Evolutionary conservation across 2,888 invertebrate species (phyloP).

Genomic region (Vesta saturnalis): DNA sequence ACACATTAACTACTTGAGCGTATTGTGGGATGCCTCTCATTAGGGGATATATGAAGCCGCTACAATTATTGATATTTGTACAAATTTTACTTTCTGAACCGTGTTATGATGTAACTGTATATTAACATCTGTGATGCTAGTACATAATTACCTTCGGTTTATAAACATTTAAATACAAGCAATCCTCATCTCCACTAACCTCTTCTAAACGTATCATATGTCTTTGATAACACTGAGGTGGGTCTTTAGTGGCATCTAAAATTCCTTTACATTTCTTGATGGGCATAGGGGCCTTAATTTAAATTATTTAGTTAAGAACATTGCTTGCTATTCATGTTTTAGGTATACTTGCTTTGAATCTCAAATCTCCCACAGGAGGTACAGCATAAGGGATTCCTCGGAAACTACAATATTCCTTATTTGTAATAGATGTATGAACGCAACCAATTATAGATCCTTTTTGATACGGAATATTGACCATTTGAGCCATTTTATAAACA

Average conservation of each 20-base stretch:
- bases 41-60: not conserved
- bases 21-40: not conserved
- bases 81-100: too few species aligned
- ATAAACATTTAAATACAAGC: constrained; percentile 52
- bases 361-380: constrained; percentile 43
- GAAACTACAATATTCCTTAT: constrained; percentile 42
- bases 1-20: not conserved
- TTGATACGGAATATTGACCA: too few species aligned
- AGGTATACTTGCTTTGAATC: constrained; percentile 45
- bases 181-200: constrained; percentile 65
- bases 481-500: too few species aligned
- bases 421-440: too few species aligned
- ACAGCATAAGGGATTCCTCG: constrained; percentile 48
- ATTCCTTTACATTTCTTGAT: constrained; percentile 54
- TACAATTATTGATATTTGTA: too few species aligned
- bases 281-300: constrained; percentile 55
- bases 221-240: constrained; percentile 54
- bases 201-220: constrained; percentile 54
- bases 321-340: constrained; percentile 19
- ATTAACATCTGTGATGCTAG: too few species aligned
- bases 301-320: constrained; percentile 27
- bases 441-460: too few species aligned
- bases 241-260: constrained; percentile 56
- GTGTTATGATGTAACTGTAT: too few species aligned
- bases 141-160: constrained; percentile 53